Base-by-base conservation (phyloP, 2,797 vertebrate species). In the Periparus ater region DNA sequence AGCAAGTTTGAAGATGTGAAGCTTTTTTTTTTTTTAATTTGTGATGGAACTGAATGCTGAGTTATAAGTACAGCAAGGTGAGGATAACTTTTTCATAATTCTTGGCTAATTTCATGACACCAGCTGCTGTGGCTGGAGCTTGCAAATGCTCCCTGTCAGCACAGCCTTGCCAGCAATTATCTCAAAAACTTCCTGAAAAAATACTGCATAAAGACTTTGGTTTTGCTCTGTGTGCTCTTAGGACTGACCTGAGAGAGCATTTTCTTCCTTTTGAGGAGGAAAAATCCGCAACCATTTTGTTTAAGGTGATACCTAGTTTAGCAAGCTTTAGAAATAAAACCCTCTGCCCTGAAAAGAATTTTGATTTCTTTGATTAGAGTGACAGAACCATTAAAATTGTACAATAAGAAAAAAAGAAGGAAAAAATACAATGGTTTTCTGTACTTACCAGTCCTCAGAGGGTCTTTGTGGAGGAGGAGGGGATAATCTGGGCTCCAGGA, bases 401-500 rank as follows among this genome's bases (percentile, higher is more conserved):
- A 38, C 26, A 55, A 2, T n/a, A 78, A 51, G 48, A 21, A 50
- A 72, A 75, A 74, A 66, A 45, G 13, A 11, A 38, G 36, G 23
- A 5, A 61, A 29, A 75, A 29, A 20, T 7, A 27, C 6, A 6
- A 5, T 76, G 19, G 12, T 40, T 91, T 93, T 71, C 38, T 95
- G 94, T 97, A 98, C 98, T 98, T 95, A 98, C 98, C 97, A 4
- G 82, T 91, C 61, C 81, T 94, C 15, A 77, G 92, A 93, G 78
- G 50, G 23, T 63, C 63, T 94, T 61, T 87, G 36, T 93, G 90
- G 81, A 32, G 85, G 63, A 85, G 83, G 80, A 95, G 40, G 77
- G 72, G 34, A 17, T 81, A 71, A 83, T 80, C 80, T 94, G 90
- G 74, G 45, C 38, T 96, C 40, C 61, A 44, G 71, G 86, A 94